A percentile compares a stretch with the other conserved stretches of the same genome.
Conservation (phyloP, 1,140 invertebrate genomes). For the Vanessa tameamea region DNA sequence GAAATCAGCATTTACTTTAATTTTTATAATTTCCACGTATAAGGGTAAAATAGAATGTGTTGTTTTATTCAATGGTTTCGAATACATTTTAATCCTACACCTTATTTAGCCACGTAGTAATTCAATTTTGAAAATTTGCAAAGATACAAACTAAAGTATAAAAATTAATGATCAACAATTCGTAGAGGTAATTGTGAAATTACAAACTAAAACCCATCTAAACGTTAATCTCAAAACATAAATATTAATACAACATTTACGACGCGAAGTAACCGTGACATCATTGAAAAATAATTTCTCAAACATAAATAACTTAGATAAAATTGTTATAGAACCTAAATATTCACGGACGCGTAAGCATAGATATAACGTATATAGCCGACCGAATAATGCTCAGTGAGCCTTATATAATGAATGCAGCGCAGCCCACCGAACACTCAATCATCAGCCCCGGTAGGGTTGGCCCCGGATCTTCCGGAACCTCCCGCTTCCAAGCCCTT, state of each 20-base stretch:
- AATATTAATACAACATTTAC: not conserved
- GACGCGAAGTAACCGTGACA: not conserved
- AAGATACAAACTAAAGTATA: too few relatives aligned
- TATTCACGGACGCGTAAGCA: slow-evolving; percentile 8
- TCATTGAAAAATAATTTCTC: not conserved
- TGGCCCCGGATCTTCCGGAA: slow-evolving; percentile 30
- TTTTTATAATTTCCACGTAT: slow-evolving; percentile 1
- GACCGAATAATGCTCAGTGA: slow-evolving; percentile 29
- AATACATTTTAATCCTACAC: not conserved
- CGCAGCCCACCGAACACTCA: slow-evolving; percentile 24
- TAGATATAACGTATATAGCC: slow-evolving; percentile 4
- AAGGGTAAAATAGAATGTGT: not conserved
- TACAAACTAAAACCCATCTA: too few relatives aligned
- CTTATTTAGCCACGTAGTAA: not conserved
- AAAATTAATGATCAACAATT: too few relatives aligned
- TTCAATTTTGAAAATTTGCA: not conserved
- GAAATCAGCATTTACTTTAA: not conserved
- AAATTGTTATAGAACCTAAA: slow-evolving; percentile 10
- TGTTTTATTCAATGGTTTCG: not conserved
- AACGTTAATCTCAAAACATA: not conserved
- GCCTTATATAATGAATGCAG: slow-evolving; percentile 32
- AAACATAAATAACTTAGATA: slow-evolving; percentile 1
- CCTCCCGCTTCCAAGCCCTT: slow-evolving; percentile 26
- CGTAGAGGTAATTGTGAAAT: too few relatives aligned
- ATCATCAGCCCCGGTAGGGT: slow-evolving; percentile 33